Base-by-base conservation (phyloP, 2,888 invertebrate genomes). In the Glyphotaelius pellucidus region DNA sequence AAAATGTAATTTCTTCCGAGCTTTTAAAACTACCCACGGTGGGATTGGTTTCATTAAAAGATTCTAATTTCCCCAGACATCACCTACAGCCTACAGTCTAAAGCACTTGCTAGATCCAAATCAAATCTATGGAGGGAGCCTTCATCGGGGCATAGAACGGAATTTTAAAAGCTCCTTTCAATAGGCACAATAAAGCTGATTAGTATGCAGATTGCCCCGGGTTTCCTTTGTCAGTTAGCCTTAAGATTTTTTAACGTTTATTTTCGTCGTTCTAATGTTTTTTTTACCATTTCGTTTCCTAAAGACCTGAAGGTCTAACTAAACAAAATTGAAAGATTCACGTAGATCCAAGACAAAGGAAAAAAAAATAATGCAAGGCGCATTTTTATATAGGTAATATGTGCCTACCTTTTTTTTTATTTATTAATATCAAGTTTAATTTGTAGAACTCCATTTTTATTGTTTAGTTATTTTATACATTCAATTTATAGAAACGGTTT, bases 171-270 rank as follows among this genome's bases (percentile, higher is more conserved):
- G 31, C n/a, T 52, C 31, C 52, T 31, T 67, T 79, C 92, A 90
- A 91, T 32, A 90, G 92, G 92, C 67, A 90, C 92, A 91, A 90
- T 90, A 93, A 92, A 83, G 90, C 91, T 92, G 92, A 93, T 93
- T 93, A 90, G 91, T 93, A 93, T 93, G 93, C 91, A 93, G 92
- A 93, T 93, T 92, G 90, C 90, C 88, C 90, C 81, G 90, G 87
- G 92, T 90, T 92, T 93, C 92, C 84, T 85, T 93, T 92, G 92
- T 91, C 87, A 88, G 92, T 86, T 92, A 86, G 91, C 91, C 80
- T 91, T 52, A 35, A 52, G 90, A 92, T 91, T 91, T 92, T 92
- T 92, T 86, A 86, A 86, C 15, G 86, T 86, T 86, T 35, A 86
- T 86, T 52, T 86, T 52, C 52, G 31, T 88, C 67, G 42, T 86